phyloP scores from a whole-genome alignment of 2,113 vertebrate species.

The cattle (Bos taurus) region DNA sequence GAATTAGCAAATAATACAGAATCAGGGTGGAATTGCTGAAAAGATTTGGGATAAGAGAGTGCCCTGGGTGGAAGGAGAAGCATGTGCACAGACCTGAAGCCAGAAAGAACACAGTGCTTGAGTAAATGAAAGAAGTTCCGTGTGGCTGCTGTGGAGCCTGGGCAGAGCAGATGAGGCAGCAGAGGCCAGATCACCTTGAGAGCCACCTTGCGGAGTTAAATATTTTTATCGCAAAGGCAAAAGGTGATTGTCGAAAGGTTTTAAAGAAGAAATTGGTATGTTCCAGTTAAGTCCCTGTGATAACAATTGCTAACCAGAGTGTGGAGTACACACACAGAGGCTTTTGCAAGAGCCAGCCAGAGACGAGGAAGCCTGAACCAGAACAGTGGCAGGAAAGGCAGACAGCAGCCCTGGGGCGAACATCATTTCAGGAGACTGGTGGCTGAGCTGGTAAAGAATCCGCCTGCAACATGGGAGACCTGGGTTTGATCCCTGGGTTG shows the following conservation, averaged over 20 bases:
- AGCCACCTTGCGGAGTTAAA: background rate
- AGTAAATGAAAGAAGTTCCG: background rate
- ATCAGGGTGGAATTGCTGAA: background rate
- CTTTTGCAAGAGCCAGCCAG: background rate
- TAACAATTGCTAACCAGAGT: background rate
- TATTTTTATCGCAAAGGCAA: background rate
- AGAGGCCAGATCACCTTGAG: background rate
- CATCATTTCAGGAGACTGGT: background rate
- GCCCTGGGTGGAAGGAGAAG: background rate
- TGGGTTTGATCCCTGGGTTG: background rate
- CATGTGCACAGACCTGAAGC: background rate
- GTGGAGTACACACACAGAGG: background rate
- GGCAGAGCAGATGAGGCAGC: background rate
- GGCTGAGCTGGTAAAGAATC: background rate
- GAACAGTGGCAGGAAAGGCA: background rate
- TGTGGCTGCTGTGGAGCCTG: background rate
- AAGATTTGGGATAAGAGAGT: background rate
- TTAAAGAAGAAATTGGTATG: background rate
- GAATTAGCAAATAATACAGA: background rate
- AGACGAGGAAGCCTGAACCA: background rate
- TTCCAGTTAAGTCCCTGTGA: background rate
- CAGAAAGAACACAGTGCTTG: background rate
- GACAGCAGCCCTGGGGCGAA: fast-evolving
- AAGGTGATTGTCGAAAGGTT: background rate
- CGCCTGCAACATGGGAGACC: background rate